A percentile compares a stretch with the other conserved stretches of the same genome.
These are phyloP conservation scores for Echinops telfairi DNA, from an alignment of 2,113 vertebrate species.

Conservation along the genomic window DNA sequence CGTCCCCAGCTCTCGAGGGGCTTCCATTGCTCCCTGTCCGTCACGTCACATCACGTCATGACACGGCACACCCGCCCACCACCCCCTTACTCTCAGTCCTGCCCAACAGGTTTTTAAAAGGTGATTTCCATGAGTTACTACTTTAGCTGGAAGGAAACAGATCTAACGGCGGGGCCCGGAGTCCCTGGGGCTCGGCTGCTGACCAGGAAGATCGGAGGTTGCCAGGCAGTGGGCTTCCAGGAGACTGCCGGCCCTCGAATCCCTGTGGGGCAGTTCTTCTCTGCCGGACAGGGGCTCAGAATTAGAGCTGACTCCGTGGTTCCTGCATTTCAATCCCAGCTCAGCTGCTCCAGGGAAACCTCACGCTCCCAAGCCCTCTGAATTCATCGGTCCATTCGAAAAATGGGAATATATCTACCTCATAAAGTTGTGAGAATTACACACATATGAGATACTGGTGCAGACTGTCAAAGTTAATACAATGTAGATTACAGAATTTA, in stretches of 20 bases:
- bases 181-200: background rate
- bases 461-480: background rate
- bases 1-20: background rate
- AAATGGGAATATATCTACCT: slow-evolving; percentile 4
- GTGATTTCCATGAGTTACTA: background rate
- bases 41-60: background rate
- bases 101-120: background rate
- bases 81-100: no score
- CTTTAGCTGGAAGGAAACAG: slow-evolving; percentile 26
- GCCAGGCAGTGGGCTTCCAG: background rate
- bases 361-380: background rate
- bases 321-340: background rate
- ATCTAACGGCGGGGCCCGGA: background rate
- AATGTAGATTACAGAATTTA: background rate
- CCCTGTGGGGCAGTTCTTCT: background rate
- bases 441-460: background rate
- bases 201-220: background rate
- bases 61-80: no score
- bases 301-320: background rate
- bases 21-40: background rate
- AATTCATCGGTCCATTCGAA: slow-evolving; percentile 16
- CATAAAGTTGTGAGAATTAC: slow-evolving; percentile 45
- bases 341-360: background rate
- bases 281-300: background rate
- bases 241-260: background rate